A percentile compares a stretch with the other conserved stretches of the same genome.
Conservation (phyloP, 2,113 vertebrate species). For the Aplodontia rufa region DNA sequence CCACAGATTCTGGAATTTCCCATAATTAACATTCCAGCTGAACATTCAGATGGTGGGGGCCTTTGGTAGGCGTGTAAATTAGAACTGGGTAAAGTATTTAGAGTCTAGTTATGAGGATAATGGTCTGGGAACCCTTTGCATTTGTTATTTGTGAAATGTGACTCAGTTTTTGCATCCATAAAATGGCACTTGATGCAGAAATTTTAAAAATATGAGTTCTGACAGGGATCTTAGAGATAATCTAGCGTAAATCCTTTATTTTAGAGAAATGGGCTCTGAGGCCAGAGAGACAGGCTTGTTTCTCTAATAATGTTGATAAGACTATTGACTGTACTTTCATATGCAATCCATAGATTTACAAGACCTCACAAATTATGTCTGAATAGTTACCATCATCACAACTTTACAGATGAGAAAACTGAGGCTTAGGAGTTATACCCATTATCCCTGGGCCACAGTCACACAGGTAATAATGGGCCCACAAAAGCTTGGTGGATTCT, state of each 20-base stretch:
- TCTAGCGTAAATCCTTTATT: not conserved
- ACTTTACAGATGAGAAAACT: not conserved
- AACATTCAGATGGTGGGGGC: constrained; percentile 68
- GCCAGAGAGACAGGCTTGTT: not conserved
- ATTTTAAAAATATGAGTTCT: not conserved
- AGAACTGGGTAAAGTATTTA: constrained; percentile 65
- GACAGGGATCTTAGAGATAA: not conserved
- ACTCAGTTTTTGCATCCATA: constrained; percentile 62
- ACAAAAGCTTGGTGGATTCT: not conserved
- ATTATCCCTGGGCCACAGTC: not conserved
- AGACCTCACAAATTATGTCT: not conserved
- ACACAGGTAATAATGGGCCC: not conserved
- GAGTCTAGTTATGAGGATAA: constrained; percentile 49
- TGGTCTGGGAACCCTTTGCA: constrained; percentile 14
- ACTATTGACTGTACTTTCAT: not conserved
- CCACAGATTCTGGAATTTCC: constrained; percentile 79
- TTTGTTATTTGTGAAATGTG: constrained; percentile 45
- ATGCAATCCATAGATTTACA: not conserved
- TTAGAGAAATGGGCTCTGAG: constrained; percentile 18
- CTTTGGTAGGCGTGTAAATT: constrained; percentile 68
- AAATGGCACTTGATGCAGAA: constrained; percentile 44
- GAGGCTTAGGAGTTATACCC: no score
- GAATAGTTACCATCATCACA: not conserved
- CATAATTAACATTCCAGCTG: constrained; percentile 79
- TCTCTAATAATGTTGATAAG: not conserved